Evolutionary conservation across 2,888 invertebrate genomes (phyloP).

Genomic region (Microctonus hyperodae): DNA sequence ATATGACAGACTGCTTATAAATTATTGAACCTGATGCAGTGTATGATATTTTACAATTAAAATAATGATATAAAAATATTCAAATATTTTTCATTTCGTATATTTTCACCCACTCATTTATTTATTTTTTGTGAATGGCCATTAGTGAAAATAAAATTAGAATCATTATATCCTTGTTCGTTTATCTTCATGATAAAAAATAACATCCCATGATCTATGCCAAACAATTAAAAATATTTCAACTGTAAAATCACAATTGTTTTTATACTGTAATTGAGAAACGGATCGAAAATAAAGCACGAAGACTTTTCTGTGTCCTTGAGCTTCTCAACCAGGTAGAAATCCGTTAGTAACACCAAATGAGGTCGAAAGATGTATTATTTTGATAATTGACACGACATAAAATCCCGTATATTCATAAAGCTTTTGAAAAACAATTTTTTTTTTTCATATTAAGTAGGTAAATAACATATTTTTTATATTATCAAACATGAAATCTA

Average conservation of each 20-base stretch:
- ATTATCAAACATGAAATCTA: not conserved
- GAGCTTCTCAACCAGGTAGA: not conserved
- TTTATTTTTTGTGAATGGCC: too few species aligned
- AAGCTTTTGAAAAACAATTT: not conserved
- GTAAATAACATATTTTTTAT: not conserved
- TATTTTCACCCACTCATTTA: too few species aligned
- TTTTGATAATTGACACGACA: not conserved
- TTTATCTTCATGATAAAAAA: too few species aligned
- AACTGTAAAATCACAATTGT: too few species aligned
- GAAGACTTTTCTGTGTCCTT: not conserved
- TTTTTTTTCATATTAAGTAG: not conserved
- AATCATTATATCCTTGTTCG: too few species aligned
- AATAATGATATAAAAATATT: too few species aligned
- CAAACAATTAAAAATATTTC: too few species aligned
- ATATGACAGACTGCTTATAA: not conserved
- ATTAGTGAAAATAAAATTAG: too few species aligned
- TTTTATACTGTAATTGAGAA: not conserved
- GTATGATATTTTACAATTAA: not conserved
- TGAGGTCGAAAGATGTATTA: not conserved
- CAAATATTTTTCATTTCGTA: too few species aligned
- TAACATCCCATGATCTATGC: too few species aligned
- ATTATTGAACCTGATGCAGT: not conserved
- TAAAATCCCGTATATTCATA: not conserved
- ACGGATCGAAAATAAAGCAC: not conserved
- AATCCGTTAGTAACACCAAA: not conserved